Percentiles rank a stretch among this genome's conserved stretches.
These are phyloP conservation scores for Chamaea fasciata DNA, from an alignment of 2,113 vertebrate genomes.

Conservation along the genomic window DNA sequence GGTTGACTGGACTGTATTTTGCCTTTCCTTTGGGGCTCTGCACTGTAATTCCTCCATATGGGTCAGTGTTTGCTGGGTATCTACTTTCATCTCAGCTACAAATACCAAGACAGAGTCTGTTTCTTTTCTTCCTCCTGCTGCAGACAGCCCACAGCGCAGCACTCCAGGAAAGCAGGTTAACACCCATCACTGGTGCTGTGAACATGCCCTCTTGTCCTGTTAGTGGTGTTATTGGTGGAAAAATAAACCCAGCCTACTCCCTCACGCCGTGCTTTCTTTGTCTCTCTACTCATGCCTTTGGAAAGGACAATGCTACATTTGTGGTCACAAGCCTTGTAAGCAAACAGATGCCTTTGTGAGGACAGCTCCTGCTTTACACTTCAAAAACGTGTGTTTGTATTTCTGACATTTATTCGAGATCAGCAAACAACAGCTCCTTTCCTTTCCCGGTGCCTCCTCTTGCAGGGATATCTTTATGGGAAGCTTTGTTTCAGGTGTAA, in stretches of 20 bases:
- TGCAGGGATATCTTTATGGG: rapidly evolving
- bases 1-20: neutral
- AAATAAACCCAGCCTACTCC: neutral
- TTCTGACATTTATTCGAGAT: conserved; percentile 8
- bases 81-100: neutral
- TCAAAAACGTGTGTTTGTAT: neutral
- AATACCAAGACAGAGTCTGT: neutral
- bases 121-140: neutral
- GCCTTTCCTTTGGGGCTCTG: neutral
- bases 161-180: neutral
- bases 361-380: neutral
- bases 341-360: conserved; percentile 43
- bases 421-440: neutral
- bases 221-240: neutral
- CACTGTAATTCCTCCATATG: neutral
- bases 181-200: neutral
- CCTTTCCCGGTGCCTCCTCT: neutral
- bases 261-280: neutral
- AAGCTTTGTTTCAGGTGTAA: neutral
- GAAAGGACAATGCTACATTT: neutral
- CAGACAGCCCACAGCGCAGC: neutral
- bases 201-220: neutral
- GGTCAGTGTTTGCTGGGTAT: neutral
- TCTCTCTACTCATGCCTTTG: neutral
- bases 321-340: conserved; percentile 24